These are phyloP conservation scores for Calidris pugnax DNA, from an alignment of 2,113 vertebrate species.

Conservation along the genomic window DNA sequence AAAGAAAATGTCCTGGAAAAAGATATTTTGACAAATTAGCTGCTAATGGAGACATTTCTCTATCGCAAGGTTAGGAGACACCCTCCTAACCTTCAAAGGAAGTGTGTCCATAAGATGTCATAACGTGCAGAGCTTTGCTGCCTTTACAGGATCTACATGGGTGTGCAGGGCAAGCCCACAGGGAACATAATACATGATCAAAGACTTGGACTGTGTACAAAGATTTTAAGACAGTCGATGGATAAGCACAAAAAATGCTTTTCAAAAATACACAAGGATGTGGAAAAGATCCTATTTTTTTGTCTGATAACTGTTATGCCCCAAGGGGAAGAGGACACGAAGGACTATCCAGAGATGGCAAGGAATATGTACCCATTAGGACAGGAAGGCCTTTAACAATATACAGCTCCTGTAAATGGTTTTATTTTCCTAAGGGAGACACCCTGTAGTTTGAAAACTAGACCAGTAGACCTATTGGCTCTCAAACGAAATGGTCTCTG, in stretches of 20 bases:
- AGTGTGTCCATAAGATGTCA: neutral
- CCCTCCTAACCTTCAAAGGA: neutral
- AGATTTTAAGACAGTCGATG: constrained; percentile 23
- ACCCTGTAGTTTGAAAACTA: neutral
- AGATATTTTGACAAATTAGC: neutral
- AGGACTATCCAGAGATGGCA: neutral
- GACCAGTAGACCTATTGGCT: neutral
- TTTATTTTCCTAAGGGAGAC: neutral
- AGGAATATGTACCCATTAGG: neutral
- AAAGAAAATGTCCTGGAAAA: neutral
- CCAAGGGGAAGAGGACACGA: neutral
- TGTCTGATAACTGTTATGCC: neutral
- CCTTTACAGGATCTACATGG: neutral
- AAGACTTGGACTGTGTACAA: constrained; percentile 43
- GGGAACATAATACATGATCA: neutral
- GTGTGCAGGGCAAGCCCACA: constrained; percentile 19
- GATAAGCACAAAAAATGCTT: neutral
- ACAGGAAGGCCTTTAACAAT: neutral
- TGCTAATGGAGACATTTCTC: neutral
- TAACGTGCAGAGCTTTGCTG: neutral
- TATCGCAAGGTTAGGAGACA: neutral
- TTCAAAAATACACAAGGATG: neutral
- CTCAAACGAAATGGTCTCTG: neutral
- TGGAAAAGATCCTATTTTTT: neutral
- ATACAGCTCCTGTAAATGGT: neutral